A percentile compares a stretch with the other conserved stretches of the same genome.
phyloP scores from a whole-genome alignment of 2,113 vertebrate species.

The Arenaria interpres region DNA sequence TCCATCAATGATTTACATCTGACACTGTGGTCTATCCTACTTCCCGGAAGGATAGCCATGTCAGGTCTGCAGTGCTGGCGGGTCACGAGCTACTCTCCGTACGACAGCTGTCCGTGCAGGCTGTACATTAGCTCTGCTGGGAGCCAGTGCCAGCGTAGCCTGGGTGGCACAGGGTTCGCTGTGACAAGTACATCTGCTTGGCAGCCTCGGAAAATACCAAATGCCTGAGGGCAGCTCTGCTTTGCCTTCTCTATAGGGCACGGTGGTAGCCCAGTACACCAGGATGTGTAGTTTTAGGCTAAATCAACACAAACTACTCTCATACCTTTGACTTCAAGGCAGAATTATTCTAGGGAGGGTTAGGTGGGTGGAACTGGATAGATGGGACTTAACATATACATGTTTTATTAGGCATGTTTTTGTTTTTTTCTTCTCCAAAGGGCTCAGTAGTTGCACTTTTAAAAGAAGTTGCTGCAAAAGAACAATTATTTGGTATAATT shows the following conservation, averaged over 20 bases:
- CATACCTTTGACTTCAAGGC: background rate
- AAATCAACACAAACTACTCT: background rate
- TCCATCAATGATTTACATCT: background rate
- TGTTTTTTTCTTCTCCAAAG: background rate
- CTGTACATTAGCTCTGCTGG: background rate
- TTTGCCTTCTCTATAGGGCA: rapidly evolving
- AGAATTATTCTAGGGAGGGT: background rate
- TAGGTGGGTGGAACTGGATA: background rate
- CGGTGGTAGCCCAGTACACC: too few species aligned
- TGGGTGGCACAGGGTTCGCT: background rate
- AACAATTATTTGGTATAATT: background rate
- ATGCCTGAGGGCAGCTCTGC: background rate
- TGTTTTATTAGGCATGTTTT: background rate
- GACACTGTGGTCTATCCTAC: background rate
- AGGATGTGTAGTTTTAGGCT: background rate
- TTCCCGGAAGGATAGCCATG: background rate
- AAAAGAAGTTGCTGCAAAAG: background rate
- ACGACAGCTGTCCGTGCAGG: rapidly evolving
- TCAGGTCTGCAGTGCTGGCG: rapidly evolving
- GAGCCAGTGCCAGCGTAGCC: background rate
- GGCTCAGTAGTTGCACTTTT: background rate
- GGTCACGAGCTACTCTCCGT: rapidly evolving
- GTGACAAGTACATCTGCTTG: background rate
- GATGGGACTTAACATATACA: background rate
- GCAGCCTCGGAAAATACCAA: rapidly evolving